These are phyloP conservation scores for Gallirallus australis DNA, from an alignment of 2,797 vertebrate species.

Conservation along the genomic window DNA sequence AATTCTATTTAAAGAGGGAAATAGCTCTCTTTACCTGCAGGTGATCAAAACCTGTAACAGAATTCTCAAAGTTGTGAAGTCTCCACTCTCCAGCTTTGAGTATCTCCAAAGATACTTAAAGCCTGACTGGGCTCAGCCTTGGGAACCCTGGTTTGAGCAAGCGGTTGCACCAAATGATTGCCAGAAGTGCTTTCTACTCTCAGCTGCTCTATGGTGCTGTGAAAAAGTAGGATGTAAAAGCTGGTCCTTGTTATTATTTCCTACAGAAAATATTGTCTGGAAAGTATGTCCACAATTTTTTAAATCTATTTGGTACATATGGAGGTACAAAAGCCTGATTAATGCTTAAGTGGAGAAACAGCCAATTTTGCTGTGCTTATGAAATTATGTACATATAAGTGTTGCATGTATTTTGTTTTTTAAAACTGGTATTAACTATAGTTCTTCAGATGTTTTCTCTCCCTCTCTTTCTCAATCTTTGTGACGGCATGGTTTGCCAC, in stretches of 20 bases:
- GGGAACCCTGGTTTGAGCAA: background rate
- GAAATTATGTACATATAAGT: background rate
- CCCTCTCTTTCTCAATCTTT: background rate
- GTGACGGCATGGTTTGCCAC: background rate
- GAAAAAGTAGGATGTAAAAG: background rate
- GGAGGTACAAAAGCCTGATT: background rate
- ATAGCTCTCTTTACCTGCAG: background rate
- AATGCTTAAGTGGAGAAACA: background rate
- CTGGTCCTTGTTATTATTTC: background rate
- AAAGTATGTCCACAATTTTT: background rate
- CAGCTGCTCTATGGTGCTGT: background rate
- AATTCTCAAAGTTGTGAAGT: background rate
- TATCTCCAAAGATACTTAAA: background rate
- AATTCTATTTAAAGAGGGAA: background rate
- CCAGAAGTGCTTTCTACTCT: background rate
- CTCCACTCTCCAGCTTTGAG: background rate
- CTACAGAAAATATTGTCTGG: background rate
- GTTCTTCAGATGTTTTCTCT: background rate
- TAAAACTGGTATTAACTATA: accelerated
- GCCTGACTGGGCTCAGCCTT: background rate
- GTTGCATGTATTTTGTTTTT: background rate
- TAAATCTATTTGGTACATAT: background rate
- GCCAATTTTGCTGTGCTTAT: background rate
- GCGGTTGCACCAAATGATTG: accelerated
- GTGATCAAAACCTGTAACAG: background rate